Evolutionary conservation across 1,140 invertebrate genomes (phyloP), one percentile per base, ranked within the genome.

Genomic region (Macrosteles quadrilineatus): DNA sequence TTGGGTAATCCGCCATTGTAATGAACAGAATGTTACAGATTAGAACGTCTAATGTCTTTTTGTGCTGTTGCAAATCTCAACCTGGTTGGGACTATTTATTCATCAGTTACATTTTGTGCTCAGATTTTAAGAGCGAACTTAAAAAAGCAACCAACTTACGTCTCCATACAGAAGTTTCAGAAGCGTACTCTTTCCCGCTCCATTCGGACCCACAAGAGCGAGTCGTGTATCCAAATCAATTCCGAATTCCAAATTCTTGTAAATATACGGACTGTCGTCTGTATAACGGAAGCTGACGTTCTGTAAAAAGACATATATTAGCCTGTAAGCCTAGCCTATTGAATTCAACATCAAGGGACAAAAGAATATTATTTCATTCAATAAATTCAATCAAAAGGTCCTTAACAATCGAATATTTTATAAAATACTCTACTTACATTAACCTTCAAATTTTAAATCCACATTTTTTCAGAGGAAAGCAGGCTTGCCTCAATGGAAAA

Each of bases 121-220:
- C n/a, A n/a, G n/a, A n/a, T n/a, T n/a, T n/a, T n/a, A n/a, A n/a
- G n/a, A n/a, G n/a, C n/a, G n/a, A n/a, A n/a, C n/a, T n/a, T n/a
- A n/a, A n/a, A n/a, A n/a, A n/a, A n/a, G n/a, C 14, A 29, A 27
- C 21, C 0, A 21, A 85, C 86, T 87, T 82, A 94, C 90, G 82
- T 98, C 96, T 72, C 94, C 95, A 80, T 94, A 96, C 0, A 99
- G 85, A 57, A 99, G 82, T 82, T 99, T 99, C 2, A 99, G 82
- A 2, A 99, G 83, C 0, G 98, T 99, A 77, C 95, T 97, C 81
- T 99, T 99, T 72, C 98, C 98, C 65, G 98, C 98, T 75, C 98
- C 98, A 81, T 99, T 99, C 2, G 98, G 98, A 1, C 92, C 98
- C 0, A 99, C 98, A n/a, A 99, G 83, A 36, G 98, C 98, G 23